Percentiles rank a stretch among this genome's conserved stretches.
These are phyloP conservation scores for Liolophura sinensis DNA, from an alignment of 1,140 invertebrate species.

Conservation along the genomic window DNA sequence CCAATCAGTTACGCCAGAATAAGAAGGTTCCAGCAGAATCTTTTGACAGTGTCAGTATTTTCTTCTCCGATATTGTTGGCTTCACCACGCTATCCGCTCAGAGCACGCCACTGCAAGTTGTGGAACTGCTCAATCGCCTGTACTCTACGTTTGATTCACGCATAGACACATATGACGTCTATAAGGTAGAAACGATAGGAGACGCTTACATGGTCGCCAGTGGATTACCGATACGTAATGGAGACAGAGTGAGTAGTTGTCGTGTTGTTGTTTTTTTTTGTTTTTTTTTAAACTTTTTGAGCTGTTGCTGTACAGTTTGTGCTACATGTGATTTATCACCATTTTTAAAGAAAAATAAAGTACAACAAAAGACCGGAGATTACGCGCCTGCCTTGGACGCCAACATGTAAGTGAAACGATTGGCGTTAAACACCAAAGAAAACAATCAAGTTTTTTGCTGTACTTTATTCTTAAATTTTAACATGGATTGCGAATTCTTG, in stretches of 20 bases:
- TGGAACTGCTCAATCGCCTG: constrained; percentile 45
- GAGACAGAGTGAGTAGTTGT: constrained; percentile 24
- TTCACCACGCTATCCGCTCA: constrained; percentile 79
- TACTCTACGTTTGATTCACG: constrained; percentile 43
- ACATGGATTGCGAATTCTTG: too few relatives aligned
- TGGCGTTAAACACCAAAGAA: too few relatives aligned
- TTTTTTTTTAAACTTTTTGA: too few relatives aligned
- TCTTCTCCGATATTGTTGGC: constrained; percentile 83
- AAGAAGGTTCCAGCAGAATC: constrained; percentile 28
- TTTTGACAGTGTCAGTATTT: constrained; percentile 66
- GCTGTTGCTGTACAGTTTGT: too few relatives aligned
- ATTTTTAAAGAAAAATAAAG: too few relatives aligned
- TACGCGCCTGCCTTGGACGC: too few relatives aligned
- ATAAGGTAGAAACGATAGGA: constrained; percentile 55
- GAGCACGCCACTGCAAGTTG: constrained; percentile 72
- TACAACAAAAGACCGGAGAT: too few relatives aligned
- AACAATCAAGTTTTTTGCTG: too few relatives aligned
- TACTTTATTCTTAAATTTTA: too few relatives aligned
- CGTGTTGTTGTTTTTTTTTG: too few relatives aligned
- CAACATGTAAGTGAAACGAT: too few relatives aligned
- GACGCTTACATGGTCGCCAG: constrained; percentile 54
- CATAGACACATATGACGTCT: constrained; percentile 51
- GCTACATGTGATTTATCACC: too few relatives aligned
- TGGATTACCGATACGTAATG: constrained; percentile 34
- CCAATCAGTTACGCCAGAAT: constrained; percentile 29